phyloP scores from a whole-genome alignment of 1,140 invertebrate genomes.

The Catajapyx aquilonaris region DNA sequence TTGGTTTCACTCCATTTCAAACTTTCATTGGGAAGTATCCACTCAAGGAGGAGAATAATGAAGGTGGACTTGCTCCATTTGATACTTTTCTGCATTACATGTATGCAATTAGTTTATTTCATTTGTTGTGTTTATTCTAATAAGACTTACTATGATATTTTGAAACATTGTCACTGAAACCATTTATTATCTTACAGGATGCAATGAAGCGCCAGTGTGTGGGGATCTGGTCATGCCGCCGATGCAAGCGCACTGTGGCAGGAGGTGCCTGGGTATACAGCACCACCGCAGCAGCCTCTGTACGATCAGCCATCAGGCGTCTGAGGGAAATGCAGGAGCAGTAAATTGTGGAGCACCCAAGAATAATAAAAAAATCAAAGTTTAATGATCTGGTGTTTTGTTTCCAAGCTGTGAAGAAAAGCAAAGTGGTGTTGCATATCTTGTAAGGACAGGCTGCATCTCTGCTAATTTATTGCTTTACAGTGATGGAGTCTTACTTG shows the following conservation, averaged over 20 bases:
- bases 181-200: constrained; percentile 45
- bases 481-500: too few species aligned
- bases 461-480: too few species aligned
- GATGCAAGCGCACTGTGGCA: constrained; percentile 87
- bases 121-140: constrained; percentile 5
- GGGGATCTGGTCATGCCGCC: constrained; percentile 94
- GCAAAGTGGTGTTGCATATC: too few species aligned
- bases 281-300: constrained; percentile 86
- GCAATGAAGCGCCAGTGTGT: constrained; percentile 94
- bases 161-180: constrained; percentile 1
- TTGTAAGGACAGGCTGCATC: too few species aligned
- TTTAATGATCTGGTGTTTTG: too few species aligned
- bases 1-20: too few species aligned
- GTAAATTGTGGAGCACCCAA: too few species aligned
- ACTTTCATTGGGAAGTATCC: too few species aligned
- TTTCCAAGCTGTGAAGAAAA: too few species aligned
- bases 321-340: constrained; percentile 90
- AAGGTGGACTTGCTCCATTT: too few species aligned
- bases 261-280: constrained; percentile 93
- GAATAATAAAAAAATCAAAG: too few species aligned
- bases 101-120: constrained; percentile 2
- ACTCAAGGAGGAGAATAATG: too few species aligned
- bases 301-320: constrained; percentile 83
- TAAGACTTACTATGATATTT: neutral
- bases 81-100: constrained; percentile 7